Evolutionary conservation across 2,113 vertebrate genomes (phyloP).

Genomic region (Rattus norvegicus): DNA sequence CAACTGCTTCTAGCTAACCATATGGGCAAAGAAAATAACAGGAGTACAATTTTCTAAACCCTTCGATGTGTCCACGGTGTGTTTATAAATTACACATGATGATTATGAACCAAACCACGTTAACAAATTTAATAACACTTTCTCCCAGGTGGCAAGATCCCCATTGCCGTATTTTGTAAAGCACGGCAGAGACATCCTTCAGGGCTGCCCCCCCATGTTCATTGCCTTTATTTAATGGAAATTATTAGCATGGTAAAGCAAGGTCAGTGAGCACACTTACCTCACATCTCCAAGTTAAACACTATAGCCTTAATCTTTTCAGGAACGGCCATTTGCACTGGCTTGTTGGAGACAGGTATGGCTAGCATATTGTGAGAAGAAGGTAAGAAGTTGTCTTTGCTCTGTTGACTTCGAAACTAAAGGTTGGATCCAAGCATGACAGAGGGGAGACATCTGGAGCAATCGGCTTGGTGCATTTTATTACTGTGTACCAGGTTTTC

Average conservation of each 20-base stretch:
- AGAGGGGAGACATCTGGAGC: background rate
- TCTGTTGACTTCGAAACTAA: background rate
- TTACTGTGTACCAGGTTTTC: background rate
- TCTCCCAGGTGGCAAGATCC: background rate
- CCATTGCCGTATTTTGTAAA: background rate
- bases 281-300: background rate
- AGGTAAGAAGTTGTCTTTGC: background rate
- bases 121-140: background rate
- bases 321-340: background rate
- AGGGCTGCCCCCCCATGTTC: background rate
- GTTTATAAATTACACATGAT: conserved; percentile 38
- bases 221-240: background rate
- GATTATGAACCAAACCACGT: background rate
- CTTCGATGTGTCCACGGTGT: background rate
- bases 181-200: conserved; percentile 13
- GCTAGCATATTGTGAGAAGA: background rate
- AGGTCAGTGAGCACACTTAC: background rate
- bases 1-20: background rate
- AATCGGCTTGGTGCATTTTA: background rate
- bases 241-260: background rate
- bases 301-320: background rate
- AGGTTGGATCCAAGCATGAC: background rate
- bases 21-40: background rate
- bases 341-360: background rate
- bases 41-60: conserved; percentile 58